Conservation (phyloP, 2,797 vertebrate species). For the Salmo trutta region DNA sequence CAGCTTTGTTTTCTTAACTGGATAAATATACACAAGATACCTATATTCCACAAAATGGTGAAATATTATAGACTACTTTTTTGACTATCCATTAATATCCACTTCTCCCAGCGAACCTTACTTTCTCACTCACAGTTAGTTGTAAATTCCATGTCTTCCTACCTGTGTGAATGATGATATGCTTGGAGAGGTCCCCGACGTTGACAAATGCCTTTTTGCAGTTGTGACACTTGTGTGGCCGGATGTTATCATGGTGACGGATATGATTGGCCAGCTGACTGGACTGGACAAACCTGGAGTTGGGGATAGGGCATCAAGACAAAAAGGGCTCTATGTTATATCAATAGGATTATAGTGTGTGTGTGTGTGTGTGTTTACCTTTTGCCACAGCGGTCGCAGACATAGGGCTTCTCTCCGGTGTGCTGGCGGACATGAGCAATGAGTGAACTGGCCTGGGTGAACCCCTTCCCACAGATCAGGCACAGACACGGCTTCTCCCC, state of each 20-base stretch:
- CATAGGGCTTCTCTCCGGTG: constrained; percentile 97
- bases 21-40: not conserved
- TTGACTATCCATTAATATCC: not conserved
- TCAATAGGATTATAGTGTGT: not conserved
- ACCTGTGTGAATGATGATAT: constrained; percentile 99
- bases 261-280: constrained; percentile 99
- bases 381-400: constrained; percentile 97
- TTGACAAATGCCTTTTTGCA: constrained; percentile 98
- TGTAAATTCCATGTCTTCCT: constrained; percentile 5
- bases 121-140: not conserved
- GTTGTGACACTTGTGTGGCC: constrained; percentile 94
- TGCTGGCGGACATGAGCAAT: constrained; percentile 97
- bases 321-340: not conserved
- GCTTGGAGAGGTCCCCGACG: constrained; percentile 95
- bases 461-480: constrained; percentile 92
- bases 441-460: constrained; percentile 97
- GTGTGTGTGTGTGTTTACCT: constrained; percentile 72
- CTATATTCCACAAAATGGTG: not conserved
- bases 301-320: not conserved
- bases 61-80: too few relatives aligned
- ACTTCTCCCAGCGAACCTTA: not conserved
- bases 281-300: constrained; percentile 91
- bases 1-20: not conserved
- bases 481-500: constrained; percentile 97
- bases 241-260: constrained; percentile 97